Base-by-base conservation (phyloP, 2,888 invertebrate species). In the Protonemura montana region DNA sequence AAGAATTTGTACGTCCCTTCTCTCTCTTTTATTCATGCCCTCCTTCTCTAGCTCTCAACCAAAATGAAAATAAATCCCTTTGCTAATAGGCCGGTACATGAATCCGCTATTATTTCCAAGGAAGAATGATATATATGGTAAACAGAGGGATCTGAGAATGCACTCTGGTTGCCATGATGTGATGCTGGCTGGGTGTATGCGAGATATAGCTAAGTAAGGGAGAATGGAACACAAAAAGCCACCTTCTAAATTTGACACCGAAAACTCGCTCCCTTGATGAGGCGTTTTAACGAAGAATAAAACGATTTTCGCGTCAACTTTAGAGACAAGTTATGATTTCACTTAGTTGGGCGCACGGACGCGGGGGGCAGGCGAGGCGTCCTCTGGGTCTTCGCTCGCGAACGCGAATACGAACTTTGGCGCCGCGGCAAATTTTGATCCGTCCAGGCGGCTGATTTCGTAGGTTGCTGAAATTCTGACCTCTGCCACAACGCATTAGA, bases 1-100 rank as follows among this genome's bases (percentile, higher is more conserved):
- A 89, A 89, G 89, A 89, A 59, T 59, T 89, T 88, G 89, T 89
- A 89, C 88, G 89, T 89, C 89, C 89, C 88, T 89, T 89, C 87
- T 87, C 88, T 88, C 82, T 59, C 86, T 35, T 27, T 28, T 21
- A 27, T 76, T 76, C 85, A 27, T 77, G 30, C 86, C 78, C 85
- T 86, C 82, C 42, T 41, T 35, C 85, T 82, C 88, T 26, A 84
- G 84, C 89, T 88, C 88, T 88, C 88, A 87, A 87, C 89, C 90
- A 89, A 91, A 92, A 92, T 92, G 92, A 92, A 92, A 92, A 92
- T 92, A 92, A 92, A 92, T 92, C 91, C 92, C 91, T 91, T 91
- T 91, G 91, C 92, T 92, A 92, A 92, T 92, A 92, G 92, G 92
- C 92, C 91, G 91, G 90, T 92, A 92, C 92, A 92, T 91, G 92